A percentile compares a stretch with the other conserved stretches of the same genome.
Conservation (phyloP, 1,140 invertebrate genomes). For the Drosophila orena region DNA sequence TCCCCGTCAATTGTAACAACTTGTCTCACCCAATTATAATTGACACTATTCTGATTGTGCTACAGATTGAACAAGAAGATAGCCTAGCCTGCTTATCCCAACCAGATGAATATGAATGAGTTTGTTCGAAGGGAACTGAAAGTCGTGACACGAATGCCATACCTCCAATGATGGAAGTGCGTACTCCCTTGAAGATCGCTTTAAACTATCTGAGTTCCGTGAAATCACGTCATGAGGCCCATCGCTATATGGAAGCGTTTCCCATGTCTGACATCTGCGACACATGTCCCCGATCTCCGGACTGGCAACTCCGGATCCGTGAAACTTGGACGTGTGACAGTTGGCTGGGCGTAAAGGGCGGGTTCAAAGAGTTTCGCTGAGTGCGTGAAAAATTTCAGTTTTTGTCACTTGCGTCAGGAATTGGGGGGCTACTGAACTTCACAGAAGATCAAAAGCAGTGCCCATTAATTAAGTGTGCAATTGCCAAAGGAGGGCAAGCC, state of each 20-base stretch:
- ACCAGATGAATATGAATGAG: constrained; percentile 28
- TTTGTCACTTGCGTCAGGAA: constrained; percentile 63
- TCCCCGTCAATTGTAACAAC: background rate
- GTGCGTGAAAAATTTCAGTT: constrained; percentile 77
- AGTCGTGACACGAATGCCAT: constrained; percentile 23
- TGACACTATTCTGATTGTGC: constrained; percentile 13
- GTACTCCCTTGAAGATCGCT: background rate
- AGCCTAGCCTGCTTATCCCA: constrained; percentile 4
- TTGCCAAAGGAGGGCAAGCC: constrained; percentile 45
- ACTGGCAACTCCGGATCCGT: constrained; percentile 12
- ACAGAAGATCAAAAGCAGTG: constrained; percentile 76
- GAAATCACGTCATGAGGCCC: constrained; percentile 8
- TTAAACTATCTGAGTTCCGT: background rate
- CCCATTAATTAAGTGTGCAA: constrained; percentile 83
- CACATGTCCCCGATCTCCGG: constrained; percentile 58
- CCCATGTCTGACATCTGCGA: constrained; percentile 61
- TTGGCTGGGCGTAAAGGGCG: constrained; percentile 25
- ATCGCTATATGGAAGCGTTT: constrained; percentile 31
- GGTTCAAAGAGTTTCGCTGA: constrained; percentile 76
- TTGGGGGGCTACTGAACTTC: constrained; percentile 63
- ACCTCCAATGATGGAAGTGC: background rate
- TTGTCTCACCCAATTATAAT: constrained; percentile 2
- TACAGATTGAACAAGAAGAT: constrained; percentile 24
- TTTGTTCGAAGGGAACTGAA: background rate
- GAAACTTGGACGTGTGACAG: constrained; percentile 29